Evolutionary conservation across 2,888 invertebrate species (phyloP), one percentile per base, ranked within the genome.

Genomic region (Papilio gigon): DNA sequence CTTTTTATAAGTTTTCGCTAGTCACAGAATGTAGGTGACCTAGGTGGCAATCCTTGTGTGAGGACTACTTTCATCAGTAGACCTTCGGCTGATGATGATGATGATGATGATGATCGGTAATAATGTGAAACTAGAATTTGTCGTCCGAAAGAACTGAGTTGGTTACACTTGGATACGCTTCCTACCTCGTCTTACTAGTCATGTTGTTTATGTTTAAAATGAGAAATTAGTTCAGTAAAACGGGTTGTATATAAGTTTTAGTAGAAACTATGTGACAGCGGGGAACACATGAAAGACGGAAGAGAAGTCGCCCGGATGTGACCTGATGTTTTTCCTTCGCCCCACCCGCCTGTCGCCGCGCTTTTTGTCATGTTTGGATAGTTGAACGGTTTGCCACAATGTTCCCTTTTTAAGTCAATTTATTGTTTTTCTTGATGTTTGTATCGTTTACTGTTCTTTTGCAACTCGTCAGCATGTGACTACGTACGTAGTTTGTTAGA

Each of bases 321-420:
- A 44, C 44, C 27, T 27, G 30, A 56, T 63, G 65, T 58, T 58
- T 72, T 72, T 56, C 67, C 71, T 70, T 71, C 67, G 61, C 66
- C 53, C 37, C 58, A 30, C 42, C 30, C 66, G 68, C 65, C 61
- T 61, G 58, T 44, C 68, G 61, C 62, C 65, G 3, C 63, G 65
- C 56, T 70, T 69, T 72, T 67, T 67, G 62, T 50, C 65, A 64
- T 64, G 60, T 37, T 60, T 27, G 47, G 35, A 25, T 50, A 59
- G 68, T 68, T 50, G 40, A 64, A 65, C 40, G 65, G 50, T 68
- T 64, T 65, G 50, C 47, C 65, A 33, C 59, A 8, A 47, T 50
- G 47, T 65, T 22, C 59, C 59, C 53, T 53, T 35, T 59, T 67
- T 37, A 47, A 60, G 50, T 68, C 68, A 65, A 60, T 68, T 65